A percentile compares a stretch with the other conserved stretches of the same genome.
Evolutionary conservation across 2,113 vertebrate genomes (phyloP).

Genomic region (Phalacrocorax carbo): DNA sequence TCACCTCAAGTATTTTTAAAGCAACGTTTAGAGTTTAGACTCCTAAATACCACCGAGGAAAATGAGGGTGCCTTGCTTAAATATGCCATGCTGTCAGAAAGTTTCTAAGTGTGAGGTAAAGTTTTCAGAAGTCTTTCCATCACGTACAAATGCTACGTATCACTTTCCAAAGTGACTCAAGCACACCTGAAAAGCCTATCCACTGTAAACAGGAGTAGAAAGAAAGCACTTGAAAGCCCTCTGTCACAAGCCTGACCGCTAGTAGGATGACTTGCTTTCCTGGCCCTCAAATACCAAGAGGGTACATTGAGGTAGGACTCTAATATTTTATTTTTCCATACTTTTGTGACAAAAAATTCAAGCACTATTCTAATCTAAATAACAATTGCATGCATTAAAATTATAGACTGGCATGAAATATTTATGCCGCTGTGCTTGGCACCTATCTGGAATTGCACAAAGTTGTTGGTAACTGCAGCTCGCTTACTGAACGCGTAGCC

Average conservation of each 20-base stretch:
- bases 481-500: background rate
- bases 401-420: background rate
- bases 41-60: background rate
- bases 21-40: background rate
- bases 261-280: background rate
- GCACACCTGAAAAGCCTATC: background rate
- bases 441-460: background rate
- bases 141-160: fast-evolving
- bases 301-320: background rate
- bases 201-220: background rate
- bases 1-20: background rate
- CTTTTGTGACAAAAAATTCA: background rate
- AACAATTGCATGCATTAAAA: background rate
- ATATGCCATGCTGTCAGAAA: background rate
- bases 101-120: background rate
- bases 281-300: background rate
- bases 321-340: background rate
- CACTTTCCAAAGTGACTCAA: background rate
- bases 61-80: background rate
- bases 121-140: background rate
- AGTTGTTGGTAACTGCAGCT: background rate
- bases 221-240: background rate
- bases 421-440: background rate
- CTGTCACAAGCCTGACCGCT: background rate
- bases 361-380: background rate